Base-by-base conservation (phyloP, 2,888 invertebrate genomes). In the Microctonus hyperodae region DNA sequence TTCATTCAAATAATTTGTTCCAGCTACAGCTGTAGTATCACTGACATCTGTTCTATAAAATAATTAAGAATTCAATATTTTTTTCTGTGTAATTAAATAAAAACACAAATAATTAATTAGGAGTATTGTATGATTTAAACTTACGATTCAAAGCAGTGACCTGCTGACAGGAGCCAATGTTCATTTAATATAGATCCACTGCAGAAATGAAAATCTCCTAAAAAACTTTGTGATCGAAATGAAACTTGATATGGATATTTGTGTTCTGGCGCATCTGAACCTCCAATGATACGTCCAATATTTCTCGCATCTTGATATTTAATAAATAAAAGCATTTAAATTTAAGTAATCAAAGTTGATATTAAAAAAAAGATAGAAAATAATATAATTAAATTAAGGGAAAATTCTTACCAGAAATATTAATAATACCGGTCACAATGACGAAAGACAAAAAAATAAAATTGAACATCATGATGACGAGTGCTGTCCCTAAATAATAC, bases 1-100 rank as follows among this genome's bases (percentile, higher is more conserved):
- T 58, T 71, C 69, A 53, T 68, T 64, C 10, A 74, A 28, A 13
- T 67, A 66, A 64, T 74, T 73, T 1, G 74, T 74, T 9, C 75
- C 75, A 40, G 66, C 70, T 10, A 60, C 55, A 0, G 72, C 67
- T 6, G 11, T 57, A 11, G 71, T 13, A 1, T 11, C 23, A 7
- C 37, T 10, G 1, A 37, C 7, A 22, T 57, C 16, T 9, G 65
- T 50, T 4, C 73, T 74, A 58, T 57, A 68, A 65, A 62, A 28
- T n/a, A 5, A 28, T 31, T 11, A 60, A 35, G 20, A 37, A 64
- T 22, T 7, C 7, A n/a, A n/a, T n/a, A n/a, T 28, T 28, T 59
- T 20, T 28, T 9, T 16, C 7, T 16, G 35, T 1, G 9, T 10
- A n/a, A 35, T 4, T 3, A 50, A 22, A 7, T 20, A 1, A n/a